Conservation (phyloP, 1,140 invertebrate genomes). For the Aphidius gifuensis region DNA sequence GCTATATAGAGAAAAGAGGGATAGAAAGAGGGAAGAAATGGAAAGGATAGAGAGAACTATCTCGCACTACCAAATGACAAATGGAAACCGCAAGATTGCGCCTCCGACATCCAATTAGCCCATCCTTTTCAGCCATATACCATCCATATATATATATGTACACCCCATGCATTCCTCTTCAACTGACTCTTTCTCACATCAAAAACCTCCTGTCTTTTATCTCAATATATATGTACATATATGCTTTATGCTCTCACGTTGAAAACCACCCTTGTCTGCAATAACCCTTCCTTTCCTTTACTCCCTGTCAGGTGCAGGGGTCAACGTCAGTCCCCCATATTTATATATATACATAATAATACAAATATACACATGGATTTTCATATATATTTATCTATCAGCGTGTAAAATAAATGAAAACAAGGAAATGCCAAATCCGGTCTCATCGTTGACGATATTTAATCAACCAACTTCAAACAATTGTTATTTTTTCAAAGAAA, state of each 20-base stretch:
- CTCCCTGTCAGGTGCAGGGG: constrained; percentile 40
- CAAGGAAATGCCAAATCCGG: constrained; percentile 25
- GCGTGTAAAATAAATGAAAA: constrained; percentile 34
- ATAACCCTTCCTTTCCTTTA: constrained; percentile 9
- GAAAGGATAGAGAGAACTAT: not conserved
- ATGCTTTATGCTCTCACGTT: constrained; percentile 1
- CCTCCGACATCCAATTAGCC: constrained; percentile 52
- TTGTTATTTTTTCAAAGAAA: constrained; percentile 6
- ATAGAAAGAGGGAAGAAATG: not conserved
- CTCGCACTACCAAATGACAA: constrained; percentile 44
- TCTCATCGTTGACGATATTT: constrained; percentile 40
- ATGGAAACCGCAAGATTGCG: constrained; percentile 51
- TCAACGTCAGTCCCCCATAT: constrained; percentile 26
- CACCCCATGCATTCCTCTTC: not conserved
- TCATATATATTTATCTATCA: too few species aligned
- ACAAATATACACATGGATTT: too few species aligned
- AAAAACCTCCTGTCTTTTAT: not conserved
- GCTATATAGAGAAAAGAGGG: not conserved
- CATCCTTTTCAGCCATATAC: constrained; percentile 28
- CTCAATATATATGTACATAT: too few species aligned
- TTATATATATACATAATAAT: too few species aligned
- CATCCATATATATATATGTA: not conserved
- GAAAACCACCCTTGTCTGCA: constrained; percentile 14
- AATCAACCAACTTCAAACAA: constrained; percentile 46
- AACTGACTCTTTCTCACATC: not conserved